Evolutionary conservation across 2,888 invertebrate genomes (phyloP), one percentile per base, ranked within the genome.

Genomic region (Calliphora vomitoria): DNA sequence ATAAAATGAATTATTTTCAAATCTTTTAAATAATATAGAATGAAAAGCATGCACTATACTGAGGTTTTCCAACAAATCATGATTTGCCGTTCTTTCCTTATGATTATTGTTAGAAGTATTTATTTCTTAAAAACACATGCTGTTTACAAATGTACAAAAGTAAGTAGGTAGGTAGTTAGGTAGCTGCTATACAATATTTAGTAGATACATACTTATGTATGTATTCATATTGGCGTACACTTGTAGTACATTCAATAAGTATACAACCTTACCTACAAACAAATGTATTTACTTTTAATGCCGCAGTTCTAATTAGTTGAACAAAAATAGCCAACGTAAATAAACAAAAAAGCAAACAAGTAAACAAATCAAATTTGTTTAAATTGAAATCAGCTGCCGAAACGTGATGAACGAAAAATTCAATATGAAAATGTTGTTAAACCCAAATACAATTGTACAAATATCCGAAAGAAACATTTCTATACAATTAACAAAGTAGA

Each of bases 271-370:
- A 53, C 11, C 11, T 3, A 20, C 41, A 20, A 8, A 74, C 25
- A 60, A 60, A 15, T 15, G 8, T 74, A 69, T 83, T 83, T 64
- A 47, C 76, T 6, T 76, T 78, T 53, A 41, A 62, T 69, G 20
- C 69, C 82, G 55, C 78, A 78, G 53, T 84, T 72, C 66, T 84
- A 78, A 84, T 78, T 78, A 66, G 72, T 84, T 47, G 35, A 62
- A 71, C 44, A 41, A 78, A 83, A 71, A 78, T 31, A 44, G 13
- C 55, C 82, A 74, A 75, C 18, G 68, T 75, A 74, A 68, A 75
- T 82, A 74, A 35, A 38, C 10, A 41, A 64, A 18, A 18, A 68
- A 64, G 18, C 11, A 75, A 62, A 47, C n/a, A 64, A 35, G 75
- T 58, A 44, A 79, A 69, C 69, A 79, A 68, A 69, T 35, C n/a